Base-by-base conservation (phyloP, 2,888 invertebrate species). In the Ophonus ardosiacus region DNA sequence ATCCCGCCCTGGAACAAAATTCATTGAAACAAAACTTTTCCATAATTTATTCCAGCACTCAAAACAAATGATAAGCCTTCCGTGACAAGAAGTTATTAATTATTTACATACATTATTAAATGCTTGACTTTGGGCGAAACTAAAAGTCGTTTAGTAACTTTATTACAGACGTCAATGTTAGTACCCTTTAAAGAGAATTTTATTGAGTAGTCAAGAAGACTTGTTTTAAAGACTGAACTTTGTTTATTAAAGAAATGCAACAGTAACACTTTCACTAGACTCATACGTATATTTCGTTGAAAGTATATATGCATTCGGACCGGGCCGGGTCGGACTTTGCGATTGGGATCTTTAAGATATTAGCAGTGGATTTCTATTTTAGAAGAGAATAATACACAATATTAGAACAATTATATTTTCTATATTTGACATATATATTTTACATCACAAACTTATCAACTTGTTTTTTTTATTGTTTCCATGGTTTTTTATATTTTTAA, bases 71-170 rank as follows among this genome's bases (percentile, higher is more conserved):
- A 68, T 15, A 13, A 68, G 7, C 31, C n/a, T 68, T 68, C 15
- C 68, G 68, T 68, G 68, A 68, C 68, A 13, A 31, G 31, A 68
- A n/a, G 13, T 38, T 24, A 38, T 68, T 68, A 68, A 68, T 68
- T n/a, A 24, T 24, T 18, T 63, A 24, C 68, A 59, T 68, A 38
- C 13, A 68, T 68, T 68, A 38, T 68, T 31, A 65, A 65, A 15
- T n/a, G 18, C 18, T 68, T 68, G 24, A 68, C 31, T 68, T 59
- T 59, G 59, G 59, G 10, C 7, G 7, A 7, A 7, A 7, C 59
- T 59, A 15, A 13, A 51, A 51, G 43, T 10, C 43, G 43, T 51
- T 51, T 51, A 51, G 43, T 51, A 51, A 51, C 10, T 51, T 51
- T 51, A 51, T 51, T 51, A 10, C 13, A 4, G 2, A 51, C 43